A percentile compares a stretch with the other conserved stretches of the same genome.
phyloP scores from a whole-genome alignment of 2,113 vertebrate species.

The Chamaetylas fuelleborni region DNA sequence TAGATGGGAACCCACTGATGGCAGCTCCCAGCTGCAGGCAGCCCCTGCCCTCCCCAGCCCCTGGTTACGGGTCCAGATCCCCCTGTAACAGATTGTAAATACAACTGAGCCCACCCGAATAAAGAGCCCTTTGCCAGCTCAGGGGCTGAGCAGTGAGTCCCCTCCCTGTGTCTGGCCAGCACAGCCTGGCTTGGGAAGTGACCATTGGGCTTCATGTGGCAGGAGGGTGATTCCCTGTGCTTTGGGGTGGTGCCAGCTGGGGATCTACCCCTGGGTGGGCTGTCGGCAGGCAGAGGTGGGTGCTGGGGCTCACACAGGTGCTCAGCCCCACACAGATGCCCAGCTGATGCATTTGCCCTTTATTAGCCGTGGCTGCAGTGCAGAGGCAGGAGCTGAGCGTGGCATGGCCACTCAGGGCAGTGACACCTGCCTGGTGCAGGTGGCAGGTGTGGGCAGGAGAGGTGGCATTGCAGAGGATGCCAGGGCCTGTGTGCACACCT shows the following conservation, averaged over 20 bases:
- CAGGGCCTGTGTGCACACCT: fast-evolving
- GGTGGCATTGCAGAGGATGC: neutral
- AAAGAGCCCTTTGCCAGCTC: neutral
- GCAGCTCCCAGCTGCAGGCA: neutral
- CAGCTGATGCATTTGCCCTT: fast-evolving
- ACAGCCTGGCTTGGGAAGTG: neutral
- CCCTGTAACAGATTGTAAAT: conserved; percentile 13
- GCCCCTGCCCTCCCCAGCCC: neutral
- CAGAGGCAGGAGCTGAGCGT: neutral
- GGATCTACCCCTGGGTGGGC: neutral
- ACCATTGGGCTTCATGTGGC: neutral
- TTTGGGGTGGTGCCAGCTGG: no score
- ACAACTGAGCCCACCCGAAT: neutral
- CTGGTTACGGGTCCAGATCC: neutral
- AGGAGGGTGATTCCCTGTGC: fast-evolving
- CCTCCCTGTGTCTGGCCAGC: neutral
- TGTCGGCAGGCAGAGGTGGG: fast-evolving
- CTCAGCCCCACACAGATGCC: neutral
- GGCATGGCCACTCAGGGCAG: fast-evolving
- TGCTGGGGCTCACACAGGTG: fast-evolving
- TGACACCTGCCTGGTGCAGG: neutral
- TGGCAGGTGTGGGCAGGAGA: neutral
- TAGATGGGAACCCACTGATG: neutral
- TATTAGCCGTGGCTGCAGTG: neutral
- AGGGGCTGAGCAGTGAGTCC: neutral